phyloP scores from a whole-genome alignment of 2,113 vertebrate species.

The Smithornis capensis region DNA sequence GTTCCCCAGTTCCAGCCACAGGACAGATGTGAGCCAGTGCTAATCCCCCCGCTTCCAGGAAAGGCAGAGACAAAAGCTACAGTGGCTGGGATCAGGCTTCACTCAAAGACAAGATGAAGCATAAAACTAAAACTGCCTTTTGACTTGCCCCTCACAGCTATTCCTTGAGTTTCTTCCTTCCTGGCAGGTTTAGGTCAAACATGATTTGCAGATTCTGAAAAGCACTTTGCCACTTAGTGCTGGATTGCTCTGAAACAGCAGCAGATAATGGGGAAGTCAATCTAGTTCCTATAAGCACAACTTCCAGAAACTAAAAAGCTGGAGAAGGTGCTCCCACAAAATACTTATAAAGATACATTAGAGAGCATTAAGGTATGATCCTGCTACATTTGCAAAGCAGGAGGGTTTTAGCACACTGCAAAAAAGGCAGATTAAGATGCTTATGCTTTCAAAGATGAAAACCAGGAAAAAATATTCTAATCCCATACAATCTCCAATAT shows the following conservation, averaged over 20 bases:
- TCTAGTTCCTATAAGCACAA: neutral
- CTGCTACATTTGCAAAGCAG: neutral
- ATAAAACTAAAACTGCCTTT: neutral
- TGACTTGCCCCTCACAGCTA: too few relatives aligned
- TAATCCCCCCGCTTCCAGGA: neutral
- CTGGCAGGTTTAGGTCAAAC: neutral
- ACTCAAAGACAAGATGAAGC: neutral
- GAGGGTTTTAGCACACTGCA: neutral
- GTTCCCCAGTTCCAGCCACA: neutral
- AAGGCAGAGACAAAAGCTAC: neutral
- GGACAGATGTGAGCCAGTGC: neutral
- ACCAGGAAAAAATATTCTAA: neutral
- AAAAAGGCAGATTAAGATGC: neutral
- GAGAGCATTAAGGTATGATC: neutral
- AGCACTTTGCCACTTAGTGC: neutral
- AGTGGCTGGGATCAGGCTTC: neutral
- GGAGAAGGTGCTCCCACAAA: neutral
- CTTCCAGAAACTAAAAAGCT: neutral
- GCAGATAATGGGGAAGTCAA: neutral
- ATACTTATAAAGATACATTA: neutral
- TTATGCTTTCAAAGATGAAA: neutral
- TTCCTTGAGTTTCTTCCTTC: neutral
- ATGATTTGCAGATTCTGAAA: neutral
- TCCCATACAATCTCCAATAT: neutral
- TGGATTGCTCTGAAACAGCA: neutral